A percentile compares a stretch with the other conserved stretches of the same genome.
Conservation (phyloP, 2,113 vertebrate species). For the Prionailurus viverrinus region DNA sequence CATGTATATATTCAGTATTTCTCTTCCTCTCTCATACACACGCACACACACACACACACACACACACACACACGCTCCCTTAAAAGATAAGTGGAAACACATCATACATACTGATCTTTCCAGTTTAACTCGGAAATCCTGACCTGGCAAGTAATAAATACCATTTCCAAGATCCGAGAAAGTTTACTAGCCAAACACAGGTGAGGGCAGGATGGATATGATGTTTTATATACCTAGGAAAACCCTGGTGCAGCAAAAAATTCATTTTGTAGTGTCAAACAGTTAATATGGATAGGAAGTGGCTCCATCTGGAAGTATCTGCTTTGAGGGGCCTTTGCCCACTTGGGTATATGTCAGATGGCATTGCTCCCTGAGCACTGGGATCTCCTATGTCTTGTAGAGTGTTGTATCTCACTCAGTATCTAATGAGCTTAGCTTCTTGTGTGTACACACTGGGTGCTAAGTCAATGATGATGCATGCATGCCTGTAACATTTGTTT, state of each 20-base stretch:
- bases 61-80: neutral
- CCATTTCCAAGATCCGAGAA: constrained; percentile 33
- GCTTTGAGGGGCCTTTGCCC: constrained; percentile 16
- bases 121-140: constrained; percentile 55
- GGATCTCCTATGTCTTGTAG: neutral
- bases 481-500: constrained; percentile 21
- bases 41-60: too few species aligned
- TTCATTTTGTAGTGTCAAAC: constrained; percentile 53
- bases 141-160: constrained; percentile 11
- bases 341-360: neutral
- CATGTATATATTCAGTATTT: neutral
- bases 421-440: constrained; percentile 37
- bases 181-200: neutral
- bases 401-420: neutral
- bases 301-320: constrained; percentile 45
- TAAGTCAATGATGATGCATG: neutral
- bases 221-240: constrained; percentile 52
- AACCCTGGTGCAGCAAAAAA: constrained; percentile 44
- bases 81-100: constrained; percentile 51
- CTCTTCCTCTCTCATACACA: neutral
- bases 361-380: neutral
- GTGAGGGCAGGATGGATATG: constrained; percentile 37
- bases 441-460: neutral
- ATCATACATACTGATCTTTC: constrained; percentile 26
- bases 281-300: constrained; percentile 57